Evolutionary conservation across 2,797 vertebrate genomes (phyloP).

Genomic region (Lacerta bilineata): DNA sequence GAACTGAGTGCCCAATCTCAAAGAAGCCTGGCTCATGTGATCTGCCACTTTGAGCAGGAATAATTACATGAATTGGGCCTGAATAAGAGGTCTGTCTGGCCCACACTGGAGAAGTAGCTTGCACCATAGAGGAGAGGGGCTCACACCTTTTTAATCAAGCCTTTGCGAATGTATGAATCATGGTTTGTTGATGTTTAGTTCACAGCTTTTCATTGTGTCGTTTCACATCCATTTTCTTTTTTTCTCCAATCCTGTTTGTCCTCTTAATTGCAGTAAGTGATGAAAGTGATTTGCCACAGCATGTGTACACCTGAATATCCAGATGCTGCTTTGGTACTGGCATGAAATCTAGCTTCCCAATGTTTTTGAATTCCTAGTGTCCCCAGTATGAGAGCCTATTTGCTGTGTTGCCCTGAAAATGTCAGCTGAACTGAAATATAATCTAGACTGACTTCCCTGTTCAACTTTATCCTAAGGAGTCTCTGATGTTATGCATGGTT

Average conservation of each 20-base stretch:
- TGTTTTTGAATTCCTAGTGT: background rate
- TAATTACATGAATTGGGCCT: background rate
- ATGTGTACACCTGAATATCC: background rate
- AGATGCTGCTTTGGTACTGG: slow-evolving; percentile 2
- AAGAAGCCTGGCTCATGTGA: background rate
- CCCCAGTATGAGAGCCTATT: background rate
- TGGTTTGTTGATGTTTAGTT: background rate
- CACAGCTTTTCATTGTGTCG: background rate
- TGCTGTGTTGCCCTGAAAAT: background rate
- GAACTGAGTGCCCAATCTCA: background rate
- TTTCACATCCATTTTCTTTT: background rate
- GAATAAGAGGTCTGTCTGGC: background rate
- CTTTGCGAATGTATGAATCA: background rate
- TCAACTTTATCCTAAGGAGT: background rate
- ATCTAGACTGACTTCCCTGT: background rate
- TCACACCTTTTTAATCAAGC: background rate
- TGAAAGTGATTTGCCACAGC: background rate
- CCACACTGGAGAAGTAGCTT: background rate
- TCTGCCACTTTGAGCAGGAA: background rate
- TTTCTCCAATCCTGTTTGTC: slow-evolving; percentile 4
- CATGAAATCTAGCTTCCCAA: background rate
- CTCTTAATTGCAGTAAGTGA: slow-evolving; percentile 12
- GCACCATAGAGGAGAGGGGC: background rate
- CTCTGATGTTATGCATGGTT: background rate
- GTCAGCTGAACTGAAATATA: background rate